Conservation (phyloP, 1,140 invertebrate species). For the Alviniconcha marisindica region DNA sequence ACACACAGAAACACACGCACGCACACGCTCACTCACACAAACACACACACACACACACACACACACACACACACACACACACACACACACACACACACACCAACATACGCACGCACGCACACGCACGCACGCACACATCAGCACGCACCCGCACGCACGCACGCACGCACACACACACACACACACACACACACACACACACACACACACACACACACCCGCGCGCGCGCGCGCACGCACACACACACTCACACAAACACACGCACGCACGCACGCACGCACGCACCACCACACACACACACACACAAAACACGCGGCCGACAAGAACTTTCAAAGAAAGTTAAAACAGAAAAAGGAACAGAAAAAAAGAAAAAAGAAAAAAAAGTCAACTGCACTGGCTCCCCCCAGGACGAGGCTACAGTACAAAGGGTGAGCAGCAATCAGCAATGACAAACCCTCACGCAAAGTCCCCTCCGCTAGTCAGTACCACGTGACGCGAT, state of each 20-base stretch:
- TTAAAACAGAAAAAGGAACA: not conserved
- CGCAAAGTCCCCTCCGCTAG: too few relatives aligned
- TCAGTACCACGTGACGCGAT: too few relatives aligned
- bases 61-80: not conserved
- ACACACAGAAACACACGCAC: not conserved
- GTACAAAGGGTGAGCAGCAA: not conserved
- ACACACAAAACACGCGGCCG: not conserved
- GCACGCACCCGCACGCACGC: not conserved
- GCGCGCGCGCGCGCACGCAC: too few relatives aligned
- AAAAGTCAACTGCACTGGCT: too few relatives aligned
- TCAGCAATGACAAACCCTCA: too few relatives aligned
- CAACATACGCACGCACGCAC: not conserved
- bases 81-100: not conserved
- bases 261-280: not conserved
- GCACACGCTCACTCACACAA: conserved; percentile 15
- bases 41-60: conserved; percentile 16
- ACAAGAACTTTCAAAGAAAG: not conserved
- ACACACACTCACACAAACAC: conserved; percentile 3
- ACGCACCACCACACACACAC: not conserved
- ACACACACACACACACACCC: not conserved
- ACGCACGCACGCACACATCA: conserved; percentile 9
- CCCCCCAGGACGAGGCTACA: not conserved
- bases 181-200: not conserved
- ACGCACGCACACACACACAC: conserved; percentile 2
- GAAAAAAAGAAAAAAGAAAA: not conserved